Percentiles rank a stretch among this genome's conserved stretches.
Evolutionary conservation across 2,797 vertebrate genomes (phyloP).

Genomic region (Manis crassicaudata): DNA sequence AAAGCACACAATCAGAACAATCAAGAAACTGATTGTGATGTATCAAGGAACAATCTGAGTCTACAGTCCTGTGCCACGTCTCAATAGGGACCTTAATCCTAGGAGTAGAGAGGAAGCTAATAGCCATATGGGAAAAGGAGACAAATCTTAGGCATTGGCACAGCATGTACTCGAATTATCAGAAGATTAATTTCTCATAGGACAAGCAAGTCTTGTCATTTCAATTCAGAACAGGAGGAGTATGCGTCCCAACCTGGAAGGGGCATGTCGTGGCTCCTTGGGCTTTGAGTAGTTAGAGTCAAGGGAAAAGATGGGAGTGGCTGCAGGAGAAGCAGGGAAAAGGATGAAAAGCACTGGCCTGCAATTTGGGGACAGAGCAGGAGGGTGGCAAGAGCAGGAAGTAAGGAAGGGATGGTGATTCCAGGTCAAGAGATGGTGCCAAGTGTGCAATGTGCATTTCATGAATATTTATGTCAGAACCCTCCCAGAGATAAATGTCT

Average conservation of each 20-base stretch:
- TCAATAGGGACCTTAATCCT: background rate
- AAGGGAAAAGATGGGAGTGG: background rate
- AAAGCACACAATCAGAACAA: background rate
- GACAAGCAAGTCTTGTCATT: constrained; percentile 34
- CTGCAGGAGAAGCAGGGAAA: background rate
- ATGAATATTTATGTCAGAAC: background rate
- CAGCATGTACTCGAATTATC: background rate
- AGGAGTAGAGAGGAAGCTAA: background rate
- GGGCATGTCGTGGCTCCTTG: background rate
- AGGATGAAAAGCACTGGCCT: background rate
- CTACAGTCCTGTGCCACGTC: background rate
- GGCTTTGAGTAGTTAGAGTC: background rate
- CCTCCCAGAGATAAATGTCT: background rate
- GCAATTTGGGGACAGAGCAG: background rate
- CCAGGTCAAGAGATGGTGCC: background rate
- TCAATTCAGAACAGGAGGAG: background rate
- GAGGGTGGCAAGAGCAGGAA: background rate
- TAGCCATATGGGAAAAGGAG: background rate
- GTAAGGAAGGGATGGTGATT: background rate
- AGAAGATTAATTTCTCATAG: background rate
- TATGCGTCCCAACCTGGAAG: background rate
- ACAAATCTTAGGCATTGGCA: background rate
- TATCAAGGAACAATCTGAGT: background rate
- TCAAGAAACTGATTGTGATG: background rate
- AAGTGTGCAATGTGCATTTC: background rate